Percentiles rank a stretch among this genome's conserved stretches.
Conservation (phyloP, 1,140 invertebrate genomes). For the Heliconius melpomene region DNA sequence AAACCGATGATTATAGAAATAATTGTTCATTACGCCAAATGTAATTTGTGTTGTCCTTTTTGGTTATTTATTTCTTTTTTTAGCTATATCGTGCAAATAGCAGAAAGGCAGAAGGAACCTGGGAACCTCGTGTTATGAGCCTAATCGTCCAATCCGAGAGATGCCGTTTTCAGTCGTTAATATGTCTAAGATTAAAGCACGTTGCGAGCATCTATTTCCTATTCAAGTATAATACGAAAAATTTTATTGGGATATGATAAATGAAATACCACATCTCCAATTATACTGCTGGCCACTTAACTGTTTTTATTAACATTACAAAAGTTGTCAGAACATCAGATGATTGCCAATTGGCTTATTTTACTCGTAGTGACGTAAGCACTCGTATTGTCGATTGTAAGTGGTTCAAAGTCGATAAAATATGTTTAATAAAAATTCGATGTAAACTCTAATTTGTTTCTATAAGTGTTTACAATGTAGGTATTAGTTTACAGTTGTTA, state of each 20-base stretch:
- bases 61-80: neutral
- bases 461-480: neutral
- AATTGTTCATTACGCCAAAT: neutral
- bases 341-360: slow-evolving; percentile 18
- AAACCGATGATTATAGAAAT: neutral
- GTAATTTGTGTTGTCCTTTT: neutral
- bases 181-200: too few relatives aligned
- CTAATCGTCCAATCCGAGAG: too few relatives aligned
- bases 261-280: slow-evolving; percentile 14
- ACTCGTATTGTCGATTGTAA: neutral
- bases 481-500: neutral
- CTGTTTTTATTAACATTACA: slow-evolving; percentile 21
- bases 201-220: neutral
- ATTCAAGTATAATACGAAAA: neutral
- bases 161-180: too few relatives aligned
- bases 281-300: neutral
- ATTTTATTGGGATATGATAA: neutral
- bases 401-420: slow-evolving; percentile 10
- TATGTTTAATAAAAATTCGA: slow-evolving; percentile 6
- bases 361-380: slow-evolving; percentile 2
- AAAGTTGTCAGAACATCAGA: slow-evolving; percentile 17
- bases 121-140: too few relatives aligned
- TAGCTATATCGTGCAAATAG: too few relatives aligned
- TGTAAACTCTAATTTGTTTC: neutral
- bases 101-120: too few relatives aligned